Evolutionary conservation across 2,797 vertebrate genomes (phyloP).

Genomic region (Anas capensis): DNA sequence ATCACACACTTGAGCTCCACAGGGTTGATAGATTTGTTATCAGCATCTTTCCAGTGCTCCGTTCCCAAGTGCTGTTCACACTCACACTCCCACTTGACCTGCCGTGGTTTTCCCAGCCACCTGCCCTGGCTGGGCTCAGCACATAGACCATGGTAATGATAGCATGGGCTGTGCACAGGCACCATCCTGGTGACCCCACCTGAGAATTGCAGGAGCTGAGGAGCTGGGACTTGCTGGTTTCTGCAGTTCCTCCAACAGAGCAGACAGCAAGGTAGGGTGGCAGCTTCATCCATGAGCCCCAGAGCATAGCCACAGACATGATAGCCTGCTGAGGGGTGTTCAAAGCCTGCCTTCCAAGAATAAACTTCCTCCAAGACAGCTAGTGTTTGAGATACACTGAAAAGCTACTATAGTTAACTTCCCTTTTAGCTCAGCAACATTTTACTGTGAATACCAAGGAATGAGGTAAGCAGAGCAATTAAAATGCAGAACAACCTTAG

Average conservation of each 20-base stretch:
- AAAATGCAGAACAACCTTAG: background rate
- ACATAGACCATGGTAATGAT: accelerated
- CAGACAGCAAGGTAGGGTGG: background rate
- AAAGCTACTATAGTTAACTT: background rate
- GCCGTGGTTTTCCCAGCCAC: background rate
- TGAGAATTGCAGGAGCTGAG: background rate
- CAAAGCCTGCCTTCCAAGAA: background rate
- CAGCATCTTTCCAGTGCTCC: accelerated
- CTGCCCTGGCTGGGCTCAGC: accelerated
- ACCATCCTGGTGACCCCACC: accelerated
- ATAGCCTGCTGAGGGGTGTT: background rate
- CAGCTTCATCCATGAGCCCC: accelerated
- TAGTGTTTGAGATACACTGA: background rate
- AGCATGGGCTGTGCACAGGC: accelerated
- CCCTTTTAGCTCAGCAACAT: background rate
- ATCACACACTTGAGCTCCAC: background rate
- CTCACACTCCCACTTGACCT: accelerated
- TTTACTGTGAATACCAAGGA: background rate
- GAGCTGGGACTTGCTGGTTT: background rate
- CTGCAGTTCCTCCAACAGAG: background rate
- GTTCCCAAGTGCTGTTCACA: accelerated
- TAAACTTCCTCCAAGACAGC: background rate
- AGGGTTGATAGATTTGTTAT: background rate
- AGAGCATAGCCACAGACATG: accelerated
- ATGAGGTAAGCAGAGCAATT: background rate